These are phyloP conservation scores for Phalacrocorax carbo DNA, from an alignment of 2,113 vertebrate species.

Conservation along the genomic window DNA sequence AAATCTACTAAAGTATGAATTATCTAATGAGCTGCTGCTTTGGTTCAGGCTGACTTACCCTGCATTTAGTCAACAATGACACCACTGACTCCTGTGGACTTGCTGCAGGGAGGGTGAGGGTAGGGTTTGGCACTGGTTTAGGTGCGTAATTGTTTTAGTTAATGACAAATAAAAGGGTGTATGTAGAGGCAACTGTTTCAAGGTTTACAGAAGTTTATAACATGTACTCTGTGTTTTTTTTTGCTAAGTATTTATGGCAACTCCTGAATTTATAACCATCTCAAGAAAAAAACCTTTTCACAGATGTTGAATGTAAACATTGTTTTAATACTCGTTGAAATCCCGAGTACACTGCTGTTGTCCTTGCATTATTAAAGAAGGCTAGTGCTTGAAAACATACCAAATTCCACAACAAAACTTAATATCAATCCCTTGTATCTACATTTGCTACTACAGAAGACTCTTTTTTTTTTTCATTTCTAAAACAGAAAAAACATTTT, in stretches of 20 bases:
- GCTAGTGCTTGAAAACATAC: neutral
- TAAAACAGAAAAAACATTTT: neutral
- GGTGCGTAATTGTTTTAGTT: neutral
- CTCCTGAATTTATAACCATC: neutral
- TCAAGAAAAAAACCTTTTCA: slow-evolving; percentile 18
- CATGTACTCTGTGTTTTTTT: neutral
- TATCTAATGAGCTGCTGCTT: slow-evolving; percentile 29
- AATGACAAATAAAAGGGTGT: neutral
- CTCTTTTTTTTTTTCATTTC: neutral
- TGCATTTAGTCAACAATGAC: slow-evolving; percentile 3
- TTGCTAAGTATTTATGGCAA: neutral
- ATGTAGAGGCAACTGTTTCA: neutral
- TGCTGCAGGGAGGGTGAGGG: neutral
- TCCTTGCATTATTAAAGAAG: slow-evolving; percentile 11
- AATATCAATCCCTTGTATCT: neutral
- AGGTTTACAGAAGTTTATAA: neutral
- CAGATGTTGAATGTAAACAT: neutral
- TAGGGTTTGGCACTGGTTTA: neutral
- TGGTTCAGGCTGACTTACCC: neutral
- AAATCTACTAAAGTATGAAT: slow-evolving; percentile 40
- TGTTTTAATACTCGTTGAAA: slow-evolving; percentile 18
- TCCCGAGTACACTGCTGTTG: neutral
- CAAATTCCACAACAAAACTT: neutral
- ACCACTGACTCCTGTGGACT: neutral
- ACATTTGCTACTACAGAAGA: neutral